Base-by-base conservation (phyloP, 2,797 vertebrate genomes). In the Pterois miles region DNA sequence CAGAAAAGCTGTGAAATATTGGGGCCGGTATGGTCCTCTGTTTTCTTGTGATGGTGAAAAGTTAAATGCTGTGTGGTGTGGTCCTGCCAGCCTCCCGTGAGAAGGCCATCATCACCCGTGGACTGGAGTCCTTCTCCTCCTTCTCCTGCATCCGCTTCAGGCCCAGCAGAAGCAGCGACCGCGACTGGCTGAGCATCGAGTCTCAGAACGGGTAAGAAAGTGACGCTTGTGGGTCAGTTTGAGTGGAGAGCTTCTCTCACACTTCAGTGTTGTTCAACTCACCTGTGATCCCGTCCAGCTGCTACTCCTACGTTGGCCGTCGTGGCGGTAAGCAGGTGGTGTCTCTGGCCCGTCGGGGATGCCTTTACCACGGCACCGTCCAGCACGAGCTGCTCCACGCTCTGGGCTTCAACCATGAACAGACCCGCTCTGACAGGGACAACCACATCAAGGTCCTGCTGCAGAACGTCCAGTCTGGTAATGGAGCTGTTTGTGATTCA, bases 321-420 rank as follows among this genome's bases (percentile, higher is more conserved):
- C 27, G 52, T 20, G 91, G 91, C 6, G 82, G 87, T 0, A 80
- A 82, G 56, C 91, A 93, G 91, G 82, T 82, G 33, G 75, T 93
- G 72, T 94, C 92, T 80, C 89, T 94, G 82, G 77, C 68, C 48
- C 85, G 88, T 12, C 4, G 40, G 1, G 93, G 94, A 52, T 95
- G 94, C 12, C 66, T 94, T 34, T 94, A 94, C 83, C 92, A 93
- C 8, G 74, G 74, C 46, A 95, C 90, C 2, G 76, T 94, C 50
- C 94, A 94, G 78, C 94, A 95, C 3, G 93, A 95, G 89, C 89
- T 95, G 74, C 90, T 95, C 57, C 94, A 95, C 6, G 93, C 93
- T 76, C 90, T 95, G 68, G 94, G 94, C 76, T 95, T 95, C 86
- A 92, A 93, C 84, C 94, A 95, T 4, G 94, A 95, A 20, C 94